Base-by-base conservation (phyloP, 2,888 invertebrate species). In the Odontomyia ornata region DNA sequence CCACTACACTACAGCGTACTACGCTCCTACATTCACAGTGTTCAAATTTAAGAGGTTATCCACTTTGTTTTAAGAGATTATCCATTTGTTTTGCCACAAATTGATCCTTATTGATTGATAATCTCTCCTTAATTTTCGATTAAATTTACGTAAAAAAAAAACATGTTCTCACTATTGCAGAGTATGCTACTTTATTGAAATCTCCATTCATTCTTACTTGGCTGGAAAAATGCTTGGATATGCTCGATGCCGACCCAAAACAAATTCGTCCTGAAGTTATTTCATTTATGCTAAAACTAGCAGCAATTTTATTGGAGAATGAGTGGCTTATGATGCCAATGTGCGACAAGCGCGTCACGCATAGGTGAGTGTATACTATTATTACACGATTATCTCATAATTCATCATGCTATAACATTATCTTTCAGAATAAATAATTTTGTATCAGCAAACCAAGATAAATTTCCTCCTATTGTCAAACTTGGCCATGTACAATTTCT, bases 401-500 rank as follows among this genome's bases (percentile, higher is more conserved):
- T 36, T 36, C 36, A 5, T 36, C 36, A 5, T 36, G 36, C 9
- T 36, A 36, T 36, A 5, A 5, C 36, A 36, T 5, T 9, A 36
- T 36, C 5, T 80, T 79, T 27, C 65, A 86, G 86, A 60, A 81
- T 83, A 2, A 76, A 83, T 60, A 9, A 76, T 43, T 47, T 85
- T 15, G 79, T 84, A 43, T 79, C 83, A 30, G 77, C 80, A 0
- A 82, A 83, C 72, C 80, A 82, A 3, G 76, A 81, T 3, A 79
- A 82, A 4, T 83, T 89, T 69, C 88, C 88, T 76, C 89, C 92
- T 0, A 91, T 91, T 18, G 85, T 92, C 28, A 91, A 91, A 84
- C 88, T 93, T 71, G 93, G 91, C 0, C 91, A 90, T 77, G 89
- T 93, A 77, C 90, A 91, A 72, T 88, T 93, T 78, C 88, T 93